Conservation (phyloP, 2,888 invertebrate species). For the Atherix ibis region DNA sequence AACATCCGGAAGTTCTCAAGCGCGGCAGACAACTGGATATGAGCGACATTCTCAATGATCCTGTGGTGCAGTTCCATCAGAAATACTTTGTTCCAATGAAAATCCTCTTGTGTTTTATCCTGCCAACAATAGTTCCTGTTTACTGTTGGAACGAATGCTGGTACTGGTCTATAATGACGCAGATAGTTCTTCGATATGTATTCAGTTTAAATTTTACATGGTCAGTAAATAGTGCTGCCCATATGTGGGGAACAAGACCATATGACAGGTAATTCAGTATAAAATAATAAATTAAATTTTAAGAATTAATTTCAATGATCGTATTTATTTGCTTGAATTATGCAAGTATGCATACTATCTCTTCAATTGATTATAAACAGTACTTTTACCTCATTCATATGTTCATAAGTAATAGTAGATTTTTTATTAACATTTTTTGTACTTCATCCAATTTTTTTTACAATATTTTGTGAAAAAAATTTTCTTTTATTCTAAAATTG, state of each 20-base stretch:
- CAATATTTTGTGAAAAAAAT: no score
- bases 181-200: slow-evolving; percentile 54
- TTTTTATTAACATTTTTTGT: no score
- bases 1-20: slow-evolving; percentile 68
- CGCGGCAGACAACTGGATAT: slow-evolving; percentile 70
- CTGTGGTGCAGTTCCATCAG: slow-evolving; percentile 60
- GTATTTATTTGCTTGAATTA: no score
- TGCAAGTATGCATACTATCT: no score
- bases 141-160: slow-evolving; percentile 54
- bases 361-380: no score
- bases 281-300: no score
- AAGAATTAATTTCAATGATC: no score
- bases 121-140: slow-evolving; percentile 56
- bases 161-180: slow-evolving; percentile 47
- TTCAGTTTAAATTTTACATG: slow-evolving; percentile 69
- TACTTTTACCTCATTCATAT: no score
- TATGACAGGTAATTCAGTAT: slow-evolving; percentile 55
- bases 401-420: no score
- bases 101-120: slow-evolving; percentile 47
- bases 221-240: slow-evolving; percentile 81
- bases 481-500: no score
- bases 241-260: slow-evolving; percentile 56
- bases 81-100: slow-evolving; percentile 54
- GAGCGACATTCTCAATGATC: slow-evolving; percentile 62
- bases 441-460: no score